Evolutionary conservation across 1,140 invertebrate genomes (phyloP).

Genomic region (Caerostris extrusa): DNA sequence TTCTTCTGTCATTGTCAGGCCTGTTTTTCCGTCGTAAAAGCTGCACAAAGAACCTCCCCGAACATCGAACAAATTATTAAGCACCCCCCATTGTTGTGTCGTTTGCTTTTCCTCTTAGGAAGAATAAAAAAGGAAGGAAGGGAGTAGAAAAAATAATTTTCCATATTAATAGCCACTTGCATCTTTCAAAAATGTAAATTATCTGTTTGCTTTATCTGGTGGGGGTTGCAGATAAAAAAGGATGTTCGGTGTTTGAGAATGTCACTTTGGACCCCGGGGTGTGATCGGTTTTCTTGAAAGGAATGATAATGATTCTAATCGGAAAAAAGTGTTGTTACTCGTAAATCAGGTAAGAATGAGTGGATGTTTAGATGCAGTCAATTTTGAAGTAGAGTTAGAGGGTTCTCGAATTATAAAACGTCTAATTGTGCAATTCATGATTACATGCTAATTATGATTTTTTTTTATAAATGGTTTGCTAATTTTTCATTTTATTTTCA

Average conservation of each 20-base stretch:
- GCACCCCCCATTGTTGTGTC: neutral
- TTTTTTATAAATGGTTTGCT: no score
- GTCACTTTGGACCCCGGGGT: neutral
- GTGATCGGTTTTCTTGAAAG: neutral
- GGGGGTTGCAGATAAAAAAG: neutral
- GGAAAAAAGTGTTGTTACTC: neutral
- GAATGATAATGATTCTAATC: neutral
- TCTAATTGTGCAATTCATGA: no score
- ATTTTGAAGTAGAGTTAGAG: neutral
- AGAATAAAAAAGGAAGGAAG: neutral
- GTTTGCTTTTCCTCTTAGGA: neutral
- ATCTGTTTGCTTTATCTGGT: neutral
- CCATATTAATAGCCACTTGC: slow-evolving; percentile 6
- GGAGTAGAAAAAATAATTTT: neutral
- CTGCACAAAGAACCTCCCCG: neutral
- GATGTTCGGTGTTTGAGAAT: neutral
- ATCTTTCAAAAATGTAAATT: slow-evolving; percentile 11
- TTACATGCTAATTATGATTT: no score
- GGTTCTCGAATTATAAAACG: no score
- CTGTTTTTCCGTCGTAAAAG: slow-evolving; percentile 1
- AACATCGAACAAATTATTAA: neutral
- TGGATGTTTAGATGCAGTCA: neutral
- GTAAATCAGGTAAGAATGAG: neutral
- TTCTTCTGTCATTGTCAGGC: neutral
- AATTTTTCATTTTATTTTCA: no score